Base-by-base conservation (phyloP, 2,113 vertebrate species). In the Apeltes quadracus region DNA sequence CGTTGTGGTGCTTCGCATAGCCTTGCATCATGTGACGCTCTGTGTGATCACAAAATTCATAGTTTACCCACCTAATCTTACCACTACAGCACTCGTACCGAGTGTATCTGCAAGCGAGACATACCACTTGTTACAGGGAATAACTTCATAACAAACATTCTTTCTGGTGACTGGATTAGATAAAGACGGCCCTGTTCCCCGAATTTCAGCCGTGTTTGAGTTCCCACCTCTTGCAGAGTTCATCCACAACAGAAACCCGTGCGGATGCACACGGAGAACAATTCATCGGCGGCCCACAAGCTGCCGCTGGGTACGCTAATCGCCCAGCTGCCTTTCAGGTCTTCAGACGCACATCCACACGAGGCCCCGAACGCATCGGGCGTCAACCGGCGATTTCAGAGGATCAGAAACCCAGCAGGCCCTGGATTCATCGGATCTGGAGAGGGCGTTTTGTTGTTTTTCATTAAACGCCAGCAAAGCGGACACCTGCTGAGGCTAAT, bases 401-500 rank as follows among this genome's bases (percentile, higher is more conserved):
- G 22, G 59, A 81, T 85, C 72, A 85, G 70, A 85, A 29, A 68
- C 70, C 29, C 34, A 36, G 53, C 50, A 48, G 76, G 39, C 61
- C 50, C 87, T 86, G 81, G 51, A 78, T 88, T 69, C 38, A 66
- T 55, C 7, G 36, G 64, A 80, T 78, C 73, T 44, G 9, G 39
- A 69, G 53, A 58, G 67, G n/a, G 38, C 14, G 46, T 29, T 53
- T 65, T 57, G 76, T 80, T 78, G 43, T 62, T 79, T 61, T 73
- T 54, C 8, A 6, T 34, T 34, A 34, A 27, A 68, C 18, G 50
- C 48, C 51, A 54, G 72, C 48, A 70, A 69, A 76, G 71, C 53
- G 22, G 51, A 13, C 68, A 25, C 84, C 81, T 46, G 78, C 84
- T 85, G 63, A 64, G 87, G 78, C 75, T 80, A 74, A 87, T 87